Conservation (phyloP, 2,888 invertebrate genomes). For the Eupithecia dodoneata region DNA sequence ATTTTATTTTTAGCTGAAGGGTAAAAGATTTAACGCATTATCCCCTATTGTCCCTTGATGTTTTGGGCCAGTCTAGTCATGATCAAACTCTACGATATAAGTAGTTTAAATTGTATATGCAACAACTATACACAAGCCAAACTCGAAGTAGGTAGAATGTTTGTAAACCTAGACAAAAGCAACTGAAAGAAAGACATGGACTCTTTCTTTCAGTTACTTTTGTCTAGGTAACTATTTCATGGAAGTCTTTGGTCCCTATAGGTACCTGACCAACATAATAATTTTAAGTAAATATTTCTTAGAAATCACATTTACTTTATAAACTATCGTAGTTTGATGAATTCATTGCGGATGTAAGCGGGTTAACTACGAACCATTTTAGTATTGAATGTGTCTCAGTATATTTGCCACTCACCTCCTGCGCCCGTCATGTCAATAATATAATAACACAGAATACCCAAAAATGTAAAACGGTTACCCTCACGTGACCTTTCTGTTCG, state of each 20-base stretch:
- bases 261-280: no score
- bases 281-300: no score
- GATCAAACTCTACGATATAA: neutral
- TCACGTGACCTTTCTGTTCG: constrained; percentile 12
- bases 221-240: neutral
- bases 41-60: neutral
- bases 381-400: no score
- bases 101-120: no score
- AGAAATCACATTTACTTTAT: no score
- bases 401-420: neutral
- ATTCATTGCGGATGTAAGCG: no score
- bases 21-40: neutral
- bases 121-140: neutral
- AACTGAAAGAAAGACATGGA: no score
- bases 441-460: neutral
- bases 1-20: neutral
- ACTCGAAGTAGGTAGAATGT: no score
- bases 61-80: neutral
- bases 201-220: no score
- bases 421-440: neutral
- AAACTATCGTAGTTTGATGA: neutral
- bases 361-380: no score
- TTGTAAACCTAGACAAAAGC: no score
- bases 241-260: no score
- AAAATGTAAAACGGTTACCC: constrained; percentile 23